Evolutionary conservation across 2,888 invertebrate species (phyloP), one percentile per base, ranked within the genome.

Genomic region (Chrysopilus asiliformis): DNA sequence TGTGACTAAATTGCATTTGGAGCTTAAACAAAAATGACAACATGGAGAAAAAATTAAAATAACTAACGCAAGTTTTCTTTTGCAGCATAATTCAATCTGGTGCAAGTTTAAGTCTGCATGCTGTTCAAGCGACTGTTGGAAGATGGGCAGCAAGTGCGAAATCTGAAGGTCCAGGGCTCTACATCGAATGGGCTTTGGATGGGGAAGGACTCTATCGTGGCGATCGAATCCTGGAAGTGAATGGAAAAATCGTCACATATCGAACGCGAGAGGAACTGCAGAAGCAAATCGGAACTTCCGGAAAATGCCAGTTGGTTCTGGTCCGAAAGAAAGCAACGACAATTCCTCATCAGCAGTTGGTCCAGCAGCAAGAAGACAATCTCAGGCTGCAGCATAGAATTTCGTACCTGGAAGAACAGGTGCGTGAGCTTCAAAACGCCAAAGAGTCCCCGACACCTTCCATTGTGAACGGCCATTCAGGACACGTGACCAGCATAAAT

Each of bases 381-480:
- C 75, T 85, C 42, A 68, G 87, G 34, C 68, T 89, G 41, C 85
- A 85, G 10, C 89, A 89, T 60, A 71, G 89, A 47, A 89, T 89
- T 51, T 83, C 85, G 2, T 89, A 89, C 60, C 70, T 90, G 39
- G 89, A 90, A 59, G 87, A 89, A 54, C 87, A 87, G 63, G 85
- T 85, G 45, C 66, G 68, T 1, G 74, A 76, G 47, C 58, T 77
- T 32, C 66, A 76, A 36, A 58, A 45, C 2, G 47, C 49, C 3
- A 61, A 62, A 43, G 58, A 58, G 17, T 4, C 30, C 19, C 25
- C 36, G 16, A 17, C 20, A 13, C n/a, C 16, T 26, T 17, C 27
- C 15, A 4, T 16, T 6, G 19, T n/a, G 2, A 41, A 32, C 27
- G 25, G 39, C 2, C 34, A 36, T 22, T 38, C 39, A 8, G 45